Conservation (phyloP, 2,113 vertebrate genomes). For the Coturnix japonica region DNA sequence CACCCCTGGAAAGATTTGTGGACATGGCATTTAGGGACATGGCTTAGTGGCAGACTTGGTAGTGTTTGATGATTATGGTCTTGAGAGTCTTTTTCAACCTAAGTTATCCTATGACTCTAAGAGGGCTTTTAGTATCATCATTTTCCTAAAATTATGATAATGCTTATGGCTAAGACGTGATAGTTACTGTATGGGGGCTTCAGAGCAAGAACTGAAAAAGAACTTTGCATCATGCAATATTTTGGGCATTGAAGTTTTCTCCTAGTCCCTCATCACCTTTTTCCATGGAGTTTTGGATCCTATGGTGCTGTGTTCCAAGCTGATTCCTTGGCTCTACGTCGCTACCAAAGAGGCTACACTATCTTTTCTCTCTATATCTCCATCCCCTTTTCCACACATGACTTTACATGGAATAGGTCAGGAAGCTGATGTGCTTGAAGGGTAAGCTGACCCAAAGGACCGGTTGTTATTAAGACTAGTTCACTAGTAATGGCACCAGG, state of each 20-base stretch:
- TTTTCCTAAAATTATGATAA: not conserved
- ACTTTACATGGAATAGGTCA: accelerated
- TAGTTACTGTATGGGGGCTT: not conserved
- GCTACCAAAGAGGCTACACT: not conserved
- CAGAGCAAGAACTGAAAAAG: not conserved
- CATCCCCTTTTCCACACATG: accelerated
- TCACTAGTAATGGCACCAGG: not conserved
- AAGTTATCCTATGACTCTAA: not conserved
- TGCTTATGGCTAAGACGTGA: not conserved
- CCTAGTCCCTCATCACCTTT: not conserved
- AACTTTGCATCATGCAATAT: not conserved
- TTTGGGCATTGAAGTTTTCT: not conserved
- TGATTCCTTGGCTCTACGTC: not conserved
- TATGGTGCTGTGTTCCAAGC: not conserved
- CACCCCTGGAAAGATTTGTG: not conserved
- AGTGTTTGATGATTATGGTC: not conserved
- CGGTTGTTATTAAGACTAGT: not conserved
- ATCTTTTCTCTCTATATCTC: not conserved
- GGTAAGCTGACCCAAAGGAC: not conserved
- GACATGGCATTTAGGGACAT: not conserved
- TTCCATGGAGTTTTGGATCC: not conserved
- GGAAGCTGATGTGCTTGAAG: not conserved
- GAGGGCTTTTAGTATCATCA: not conserved
- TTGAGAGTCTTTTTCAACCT: not conserved
- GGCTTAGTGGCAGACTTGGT: not conserved